Conservation (phyloP, 1,140 invertebrate genomes). For the Melanaphis sacchari region DNA sequence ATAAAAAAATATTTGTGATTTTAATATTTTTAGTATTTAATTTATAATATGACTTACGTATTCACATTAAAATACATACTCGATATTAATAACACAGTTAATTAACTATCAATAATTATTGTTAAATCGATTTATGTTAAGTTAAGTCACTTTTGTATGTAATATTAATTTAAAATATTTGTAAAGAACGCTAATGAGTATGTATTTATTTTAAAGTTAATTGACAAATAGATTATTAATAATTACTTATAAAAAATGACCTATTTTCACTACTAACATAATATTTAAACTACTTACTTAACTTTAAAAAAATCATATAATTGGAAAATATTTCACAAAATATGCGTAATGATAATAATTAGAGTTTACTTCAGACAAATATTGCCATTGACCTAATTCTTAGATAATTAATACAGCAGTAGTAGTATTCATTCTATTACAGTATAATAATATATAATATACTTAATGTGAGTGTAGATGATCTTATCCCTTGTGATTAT, state of each 20-base stretch:
- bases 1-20: no score
- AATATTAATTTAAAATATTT: no score
- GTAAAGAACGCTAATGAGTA: neutral
- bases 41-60: no score
- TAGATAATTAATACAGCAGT: neutral
- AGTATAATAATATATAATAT: neutral
- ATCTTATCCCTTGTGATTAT: neutral
- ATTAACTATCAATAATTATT: no score
- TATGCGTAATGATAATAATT: neutral
- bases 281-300: neutral
- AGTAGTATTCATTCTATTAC: neutral
- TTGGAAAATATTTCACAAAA: neutral
- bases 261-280: neutral
- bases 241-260: neutral
- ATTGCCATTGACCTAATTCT: slow-evolving; percentile 13
- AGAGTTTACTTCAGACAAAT: neutral
- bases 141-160: no score
- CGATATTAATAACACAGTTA: no score
- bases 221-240: neutral
- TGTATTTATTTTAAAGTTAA: neutral
- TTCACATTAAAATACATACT: no score
- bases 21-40: no score
- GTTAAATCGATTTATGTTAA: no score
- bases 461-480: neutral
- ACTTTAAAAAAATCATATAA: slow-evolving; percentile 11